Evolutionary conservation across 1,140 invertebrate species (phyloP).

Genomic region (Hypothenemus hampei): DNA sequence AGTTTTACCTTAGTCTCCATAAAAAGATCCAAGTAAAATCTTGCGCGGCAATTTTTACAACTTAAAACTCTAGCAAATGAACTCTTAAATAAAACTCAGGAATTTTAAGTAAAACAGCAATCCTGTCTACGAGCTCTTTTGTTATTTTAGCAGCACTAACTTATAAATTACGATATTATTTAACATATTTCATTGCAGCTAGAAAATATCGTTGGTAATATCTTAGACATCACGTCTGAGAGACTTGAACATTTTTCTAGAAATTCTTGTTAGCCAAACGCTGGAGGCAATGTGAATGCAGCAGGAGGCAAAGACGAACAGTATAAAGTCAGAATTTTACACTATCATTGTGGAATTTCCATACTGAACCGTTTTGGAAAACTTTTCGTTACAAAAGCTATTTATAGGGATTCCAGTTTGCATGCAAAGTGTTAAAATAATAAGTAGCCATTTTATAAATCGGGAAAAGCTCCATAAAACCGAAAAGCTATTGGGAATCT

Average conservation of each 20-base stretch:
- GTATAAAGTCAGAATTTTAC: slow-evolving; percentile 27
- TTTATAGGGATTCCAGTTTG: slow-evolving; percentile 22
- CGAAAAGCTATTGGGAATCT: no score
- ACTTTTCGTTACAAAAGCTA: slow-evolving; percentile 11
- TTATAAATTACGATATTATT: no score
- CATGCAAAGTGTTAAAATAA: slow-evolving; percentile 22
- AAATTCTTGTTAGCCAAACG: slow-evolving; percentile 23
- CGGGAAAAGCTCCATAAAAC: no score
- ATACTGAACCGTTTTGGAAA: slow-evolving; percentile 16
- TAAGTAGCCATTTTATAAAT: slow-evolving; percentile 7
- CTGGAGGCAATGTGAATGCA: slow-evolving; percentile 16
- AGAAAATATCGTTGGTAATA: slow-evolving; percentile 1
- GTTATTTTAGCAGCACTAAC: no score
- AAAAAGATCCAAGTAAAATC: no score
- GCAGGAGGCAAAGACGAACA: slow-evolving; percentile 21
- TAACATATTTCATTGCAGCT: slow-evolving; percentile 1
- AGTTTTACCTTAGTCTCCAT: no score
- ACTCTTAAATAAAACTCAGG: no score
- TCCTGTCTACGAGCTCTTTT: no score
- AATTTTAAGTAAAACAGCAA: no score
- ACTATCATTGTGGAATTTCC: slow-evolving; percentile 22
- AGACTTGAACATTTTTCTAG: slow-evolving; percentile 20
- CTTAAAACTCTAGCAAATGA: no score
- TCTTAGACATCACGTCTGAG: slow-evolving; percentile 4
- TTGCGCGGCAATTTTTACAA: no score